These are phyloP conservation scores for Zele albiditarsus DNA, from an alignment of 2,888 invertebrate species.

Conservation along the genomic window DNA sequence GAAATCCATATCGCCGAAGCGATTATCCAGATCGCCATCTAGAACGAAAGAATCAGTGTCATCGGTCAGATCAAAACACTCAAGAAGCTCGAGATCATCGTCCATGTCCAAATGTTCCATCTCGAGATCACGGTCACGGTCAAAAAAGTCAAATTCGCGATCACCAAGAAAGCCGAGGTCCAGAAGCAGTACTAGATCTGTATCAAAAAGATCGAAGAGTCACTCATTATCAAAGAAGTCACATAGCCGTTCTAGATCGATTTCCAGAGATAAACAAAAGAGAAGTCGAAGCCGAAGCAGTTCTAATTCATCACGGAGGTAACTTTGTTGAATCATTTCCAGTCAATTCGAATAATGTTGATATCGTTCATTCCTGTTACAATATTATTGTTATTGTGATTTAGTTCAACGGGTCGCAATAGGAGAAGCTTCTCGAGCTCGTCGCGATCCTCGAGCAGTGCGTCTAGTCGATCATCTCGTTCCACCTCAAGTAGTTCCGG, in stretches of 20 bases:
- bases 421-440: conserved; percentile 69
- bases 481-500: conserved; percentile 71
- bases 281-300: conserved; percentile 62
- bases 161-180: conserved; percentile 58
- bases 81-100: conserved; percentile 60
- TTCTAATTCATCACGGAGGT: conserved; percentile 67
- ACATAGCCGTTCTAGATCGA: conserved; percentile 59
- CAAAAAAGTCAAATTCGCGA: conserved; percentile 56
- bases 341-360: background rate
- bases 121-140: conserved; percentile 55
- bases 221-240: conserved; percentile 59
- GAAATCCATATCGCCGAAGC: conserved; percentile 55
- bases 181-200: conserved; percentile 53
- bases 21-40: conserved; percentile 50
- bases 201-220: conserved; percentile 60
- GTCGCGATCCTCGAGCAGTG: conserved; percentile 74
- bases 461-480: conserved; percentile 76
- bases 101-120: conserved; percentile 60
- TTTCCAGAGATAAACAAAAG: conserved; percentile 59
- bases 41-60: conserved; percentile 53
- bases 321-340: background rate
- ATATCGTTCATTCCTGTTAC: background rate
- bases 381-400: background rate
- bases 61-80: conserved; percentile 46
- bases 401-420: conserved; percentile 64